phyloP scores from a whole-genome alignment of 2,888 invertebrate genomes.

The Balanococcus diminutus region DNA sequence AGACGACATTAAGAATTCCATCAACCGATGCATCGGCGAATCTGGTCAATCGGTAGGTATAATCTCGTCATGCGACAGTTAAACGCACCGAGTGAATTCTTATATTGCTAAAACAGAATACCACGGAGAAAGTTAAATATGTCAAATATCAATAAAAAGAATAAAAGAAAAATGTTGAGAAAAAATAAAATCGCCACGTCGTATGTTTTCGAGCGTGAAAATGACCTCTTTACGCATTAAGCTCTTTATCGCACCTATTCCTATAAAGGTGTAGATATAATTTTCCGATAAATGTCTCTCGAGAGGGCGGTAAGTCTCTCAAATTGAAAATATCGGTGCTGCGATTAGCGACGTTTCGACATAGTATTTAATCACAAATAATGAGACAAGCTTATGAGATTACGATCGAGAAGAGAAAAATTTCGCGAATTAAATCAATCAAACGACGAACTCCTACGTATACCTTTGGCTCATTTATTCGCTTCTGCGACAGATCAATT shows the following conservation, averaged over 20 bases:
- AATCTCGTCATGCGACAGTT: slow-evolving; percentile 19
- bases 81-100: slow-evolving; percentile 3
- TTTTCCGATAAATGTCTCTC: slow-evolving; percentile 8
- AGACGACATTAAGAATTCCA: slow-evolving; percentile 8
- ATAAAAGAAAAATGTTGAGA: slow-evolving; percentile 33
- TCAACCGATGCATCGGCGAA: background rate
- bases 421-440: background rate
- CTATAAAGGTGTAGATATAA: background rate
- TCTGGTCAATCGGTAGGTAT: background rate
- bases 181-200: background rate
- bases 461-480: background rate
- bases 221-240: slow-evolving; percentile 42
- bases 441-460: background rate
- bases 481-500: background rate
- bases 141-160: slow-evolving; percentile 41
- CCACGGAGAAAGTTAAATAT: slow-evolving; percentile 38
- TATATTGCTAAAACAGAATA: slow-evolving; percentile 33
- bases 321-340: background rate
- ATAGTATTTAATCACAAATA: background rate
- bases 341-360: background rate
- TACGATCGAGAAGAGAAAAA: background rate
- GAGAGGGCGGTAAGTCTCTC: background rate
- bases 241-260: slow-evolving; percentile 30
- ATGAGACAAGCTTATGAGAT: background rate
- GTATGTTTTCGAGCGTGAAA: slow-evolving; percentile 36